phyloP scores from a whole-genome alignment of 2,888 invertebrate genomes.

The Troilus luridus region DNA sequence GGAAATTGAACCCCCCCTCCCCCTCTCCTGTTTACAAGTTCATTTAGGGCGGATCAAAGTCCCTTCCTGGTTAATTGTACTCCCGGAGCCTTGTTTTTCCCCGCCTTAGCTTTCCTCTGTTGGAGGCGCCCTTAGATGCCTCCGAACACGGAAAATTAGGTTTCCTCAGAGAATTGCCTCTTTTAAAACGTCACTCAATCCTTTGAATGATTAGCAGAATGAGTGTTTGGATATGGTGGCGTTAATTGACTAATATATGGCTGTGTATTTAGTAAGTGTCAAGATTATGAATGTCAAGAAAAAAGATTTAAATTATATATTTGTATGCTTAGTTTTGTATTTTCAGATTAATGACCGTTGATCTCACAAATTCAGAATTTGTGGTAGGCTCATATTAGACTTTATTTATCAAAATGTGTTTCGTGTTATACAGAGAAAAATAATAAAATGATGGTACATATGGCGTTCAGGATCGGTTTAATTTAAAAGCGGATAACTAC shows the following conservation, averaged over 20 bases:
- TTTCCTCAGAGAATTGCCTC: not conserved
- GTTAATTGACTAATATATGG: not conserved
- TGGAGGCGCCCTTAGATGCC: not conserved
- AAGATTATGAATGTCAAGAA: no score
- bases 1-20: conserved; percentile 25
- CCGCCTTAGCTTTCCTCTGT: not conserved
- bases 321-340: no score
- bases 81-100: not conserved
- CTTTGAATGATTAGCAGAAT: not conserved
- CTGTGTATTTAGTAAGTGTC: not conserved
- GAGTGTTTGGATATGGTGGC: not conserved
- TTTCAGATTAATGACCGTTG: no score
- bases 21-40: conserved; percentile 4
- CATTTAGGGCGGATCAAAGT: conserved; percentile 42
- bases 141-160: conserved; percentile 17
- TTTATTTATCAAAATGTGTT: no score
- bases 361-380: no score
- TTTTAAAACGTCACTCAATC: conserved; percentile 7
- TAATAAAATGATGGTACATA: no score
- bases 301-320: no score
- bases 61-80: conserved; percentile 18
- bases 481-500: no score
- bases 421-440: no score
- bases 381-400: no score
- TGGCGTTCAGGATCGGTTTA: no score